These are phyloP conservation scores for Panorpa germanica DNA, from an alignment of 2,888 invertebrate genomes.

Conservation along the genomic window DNA sequence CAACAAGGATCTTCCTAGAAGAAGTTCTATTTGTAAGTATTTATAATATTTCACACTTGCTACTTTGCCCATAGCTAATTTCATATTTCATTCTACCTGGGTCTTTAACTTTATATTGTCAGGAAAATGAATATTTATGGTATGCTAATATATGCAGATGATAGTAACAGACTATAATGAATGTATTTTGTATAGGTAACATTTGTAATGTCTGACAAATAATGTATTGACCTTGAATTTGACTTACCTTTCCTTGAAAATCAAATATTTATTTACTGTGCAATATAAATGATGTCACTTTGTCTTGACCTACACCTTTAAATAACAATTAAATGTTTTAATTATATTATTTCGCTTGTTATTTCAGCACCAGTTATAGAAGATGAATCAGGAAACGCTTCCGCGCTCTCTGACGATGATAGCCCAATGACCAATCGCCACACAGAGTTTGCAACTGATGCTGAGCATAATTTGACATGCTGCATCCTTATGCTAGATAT, in stretches of 20 bases:
- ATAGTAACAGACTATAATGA: no score
- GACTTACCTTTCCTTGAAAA: slow-evolving; percentile 3
- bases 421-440: slow-evolving; percentile 33
- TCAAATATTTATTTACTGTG: slow-evolving; percentile 1
- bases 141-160: no score
- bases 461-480: slow-evolving; percentile 71
- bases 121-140: no score
- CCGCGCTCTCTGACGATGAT: slow-evolving; percentile 50
- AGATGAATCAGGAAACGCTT: slow-evolving; percentile 46
- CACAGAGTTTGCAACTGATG: slow-evolving; percentile 48
- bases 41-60: slow-evolving; percentile 5
- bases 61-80: no score
- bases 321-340: slow-evolving; percentile 3
- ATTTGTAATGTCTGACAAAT: no score
- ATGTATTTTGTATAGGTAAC: no score
- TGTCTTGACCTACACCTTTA: not conserved
- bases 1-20: slow-evolving; percentile 23
- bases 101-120: no score
- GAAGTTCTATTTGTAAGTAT: slow-evolving; percentile 34
- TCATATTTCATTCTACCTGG: no score
- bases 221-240: not conserved
- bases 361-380: slow-evolving; percentile 41
- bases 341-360: no score
- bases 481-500: slow-evolving; percentile 95
- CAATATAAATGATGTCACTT: slow-evolving; percentile 5